Base-by-base conservation (phyloP, 64 coral and sea anemone genomes). In the Stylophora pistillata region DNA sequence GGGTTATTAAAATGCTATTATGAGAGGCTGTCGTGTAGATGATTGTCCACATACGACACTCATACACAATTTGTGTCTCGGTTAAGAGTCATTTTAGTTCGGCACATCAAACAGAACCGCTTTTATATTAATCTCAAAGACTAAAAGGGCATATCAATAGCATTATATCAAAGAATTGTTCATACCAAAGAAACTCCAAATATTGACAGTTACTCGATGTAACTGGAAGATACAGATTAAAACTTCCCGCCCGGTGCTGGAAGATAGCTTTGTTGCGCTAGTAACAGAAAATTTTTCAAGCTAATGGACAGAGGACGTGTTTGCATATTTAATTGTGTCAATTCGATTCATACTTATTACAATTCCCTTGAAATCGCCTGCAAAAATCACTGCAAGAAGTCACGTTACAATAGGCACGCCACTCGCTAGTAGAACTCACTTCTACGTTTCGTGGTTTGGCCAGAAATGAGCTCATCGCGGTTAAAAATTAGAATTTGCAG, bases 61-160 rank as follows among this genome's bases (percentile, higher is more conserved):
- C 73, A 76, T 76, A 17, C 16, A 37, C 32, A 17, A 2, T 33
- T 15, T n/a, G 13, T 15, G 73, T 63, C 25, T 31, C 32, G 73
- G 37, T 76, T 33, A 76, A 76, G 73, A 76, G 60, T 20, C 80
- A 21, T 70, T 69, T 84, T 41, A 70, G 69, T 84, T 84, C 69
- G 17, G 30, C 2, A 84, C 80, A 84, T 84, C 80, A 84, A 84
- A 84, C 13, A 84, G 58, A 11, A 84, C 80, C 80, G 80, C 61
- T 61, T 63, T 70, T 84, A 17, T 37, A 53, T 20, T 34, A 47
- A 76, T 52, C 33, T 76, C 61, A 84, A 52, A 21, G 31, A 84
- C 69, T 62, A 68, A 53, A 84, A 26, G 25, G 79, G 60, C 52
- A 84, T 37, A 70, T 65, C 62, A 84, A 70, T 37, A 84, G 69